Percentiles rank a stretch among this genome's conserved stretches.
Evolutionary conservation across 2,797 vertebrate genomes (phyloP).

Genomic region (Gallinago stenura): DNA sequence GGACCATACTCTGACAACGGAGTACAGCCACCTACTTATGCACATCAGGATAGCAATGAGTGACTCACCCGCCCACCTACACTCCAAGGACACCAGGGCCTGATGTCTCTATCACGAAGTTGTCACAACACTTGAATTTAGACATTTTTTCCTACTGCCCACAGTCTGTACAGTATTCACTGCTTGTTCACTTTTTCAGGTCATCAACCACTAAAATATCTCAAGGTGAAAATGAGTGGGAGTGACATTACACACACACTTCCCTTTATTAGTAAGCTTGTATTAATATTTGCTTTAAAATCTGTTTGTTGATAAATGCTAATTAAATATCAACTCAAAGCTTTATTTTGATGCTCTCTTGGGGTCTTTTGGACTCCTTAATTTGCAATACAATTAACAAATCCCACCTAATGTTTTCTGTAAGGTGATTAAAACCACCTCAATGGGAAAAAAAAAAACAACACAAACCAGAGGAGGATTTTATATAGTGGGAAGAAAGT

Average conservation of each 20-base stretch:
- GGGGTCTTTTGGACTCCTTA: neutral
- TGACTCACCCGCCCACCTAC: conserved; percentile 54
- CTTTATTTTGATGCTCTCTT: neutral
- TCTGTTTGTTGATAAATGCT: conserved; percentile 33
- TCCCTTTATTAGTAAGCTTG: conserved; percentile 10
- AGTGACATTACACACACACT: conserved; percentile 3
- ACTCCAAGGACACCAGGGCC: conserved; percentile 12
- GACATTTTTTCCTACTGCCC: conserved; percentile 52
- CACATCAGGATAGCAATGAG: conserved; percentile 34
- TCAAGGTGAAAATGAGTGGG: conserved; percentile 57
- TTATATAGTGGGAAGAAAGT: neutral
- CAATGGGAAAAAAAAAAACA: neutral
- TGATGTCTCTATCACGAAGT: neutral
- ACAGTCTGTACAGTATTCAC: conserved; percentile 6
- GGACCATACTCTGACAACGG: neutral
- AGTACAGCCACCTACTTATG: conserved; percentile 55
- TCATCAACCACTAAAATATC: conserved; percentile 40
- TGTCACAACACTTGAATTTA: conserved; percentile 52
- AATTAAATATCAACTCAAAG: conserved; percentile 33
- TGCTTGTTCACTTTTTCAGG: conserved; percentile 40
- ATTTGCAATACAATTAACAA: neutral
- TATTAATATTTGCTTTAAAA: conserved; percentile 45
- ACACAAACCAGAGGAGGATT: neutral
- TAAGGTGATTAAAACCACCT: neutral
- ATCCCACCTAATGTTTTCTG: neutral